phyloP scores from a whole-genome alignment of 2,113 vertebrate species.

The Malaclemys terrapin region DNA sequence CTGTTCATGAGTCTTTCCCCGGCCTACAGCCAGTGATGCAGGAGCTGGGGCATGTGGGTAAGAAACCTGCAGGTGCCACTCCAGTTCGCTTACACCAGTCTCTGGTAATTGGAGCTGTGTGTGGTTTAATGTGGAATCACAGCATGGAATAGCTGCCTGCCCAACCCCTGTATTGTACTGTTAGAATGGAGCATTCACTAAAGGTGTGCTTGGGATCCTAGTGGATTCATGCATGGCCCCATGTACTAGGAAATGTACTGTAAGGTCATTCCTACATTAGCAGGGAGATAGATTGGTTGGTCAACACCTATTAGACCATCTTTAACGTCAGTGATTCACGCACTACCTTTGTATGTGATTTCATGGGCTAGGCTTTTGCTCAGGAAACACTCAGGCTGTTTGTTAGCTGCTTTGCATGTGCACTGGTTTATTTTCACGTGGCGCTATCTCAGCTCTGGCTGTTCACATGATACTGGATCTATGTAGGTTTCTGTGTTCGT shows the following conservation, averaged over 20 bases:
- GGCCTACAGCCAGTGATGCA: slow-evolving; percentile 74
- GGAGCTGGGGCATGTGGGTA: slow-evolving; percentile 75
- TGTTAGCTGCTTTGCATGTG: not conserved
- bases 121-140: not conserved
- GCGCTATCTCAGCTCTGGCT: not conserved
- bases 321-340: not conserved
- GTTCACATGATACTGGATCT: not conserved
- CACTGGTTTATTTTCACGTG: not conserved
- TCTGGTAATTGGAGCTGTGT: not conserved
- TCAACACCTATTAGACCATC: not conserved
- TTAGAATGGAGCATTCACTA: not conserved
- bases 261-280: not conserved
- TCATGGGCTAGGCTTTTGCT: not conserved
- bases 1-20: slow-evolving; percentile 54
- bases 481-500: not conserved
- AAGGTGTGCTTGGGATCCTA: not conserved
- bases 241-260: not conserved
- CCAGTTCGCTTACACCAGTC: not conserved
- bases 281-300: not conserved
- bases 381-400: not conserved
- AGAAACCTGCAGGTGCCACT: slow-evolving; percentile 15
- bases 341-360: not conserved
- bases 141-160: not conserved
- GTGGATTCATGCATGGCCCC: not conserved
- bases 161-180: not conserved